Base-by-base conservation (phyloP, 2,797 vertebrate genomes). In the Calcarius lapponicus region DNA sequence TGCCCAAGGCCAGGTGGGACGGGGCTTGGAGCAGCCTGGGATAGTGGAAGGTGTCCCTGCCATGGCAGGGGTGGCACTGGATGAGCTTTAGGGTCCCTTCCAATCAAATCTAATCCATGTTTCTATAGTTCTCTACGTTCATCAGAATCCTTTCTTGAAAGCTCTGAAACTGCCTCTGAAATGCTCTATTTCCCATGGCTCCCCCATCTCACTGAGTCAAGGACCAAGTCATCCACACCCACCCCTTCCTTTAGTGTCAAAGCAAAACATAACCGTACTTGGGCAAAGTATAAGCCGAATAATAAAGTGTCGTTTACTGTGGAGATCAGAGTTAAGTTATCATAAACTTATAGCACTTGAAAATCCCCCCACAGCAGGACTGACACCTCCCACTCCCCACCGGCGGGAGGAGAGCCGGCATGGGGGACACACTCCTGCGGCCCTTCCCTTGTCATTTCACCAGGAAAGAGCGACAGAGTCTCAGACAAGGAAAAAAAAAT, bases 21-120 rank as follows among this genome's bases (percentile, higher is more conserved):
- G 0, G 29, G 17, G 13, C 19, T 54, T 2, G 12, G 18, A 8
- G 21, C 26, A 11, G 0, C 18, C 40, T 17, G 48, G 22, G 22
- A 17, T 0, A 36, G 36, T 13, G 42, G 47, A 0, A 62, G 34
- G 42, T 25, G 48, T 56, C 36, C 42, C 26, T 56, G 43, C 19
- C 32, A 15, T 6, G 26, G 42, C 48, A 54, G 7, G 21, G 15
- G 12, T 20, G 32, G 11, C 0, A 70, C 6, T 38, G 38, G 17
- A 4, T 8, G 17, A 1, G n/a, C 13, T 45, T 29, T 31, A 8
- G 3, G 17, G 38, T 34, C 25, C 13, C 29, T 78, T 71, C 38
- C 65, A 26, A 65, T 10, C n/a, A 6, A 65, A 51, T 19, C 29
- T 17, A 32, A 20, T 12, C 45, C 32, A 25, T 42, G 48, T 48